Evolutionary conservation across 1,140 invertebrate species (phyloP), one percentile per base, ranked within the genome.

Genomic region (Penaeus japonicus): DNA sequence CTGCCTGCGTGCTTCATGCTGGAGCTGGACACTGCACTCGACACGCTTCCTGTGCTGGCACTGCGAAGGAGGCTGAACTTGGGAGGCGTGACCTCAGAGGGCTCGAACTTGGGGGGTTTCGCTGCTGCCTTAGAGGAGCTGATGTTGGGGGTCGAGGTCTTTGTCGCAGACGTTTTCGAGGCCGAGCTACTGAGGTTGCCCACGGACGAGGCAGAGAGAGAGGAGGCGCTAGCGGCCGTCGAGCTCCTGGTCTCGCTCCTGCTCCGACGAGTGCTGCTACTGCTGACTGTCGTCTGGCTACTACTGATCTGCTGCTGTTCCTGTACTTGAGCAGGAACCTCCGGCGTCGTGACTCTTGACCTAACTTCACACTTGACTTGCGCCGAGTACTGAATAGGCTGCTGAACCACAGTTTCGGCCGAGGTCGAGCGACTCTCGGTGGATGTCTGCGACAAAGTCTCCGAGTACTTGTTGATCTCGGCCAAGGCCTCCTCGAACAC

Each of bases 1-100:
- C 90, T 90, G 22, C 85, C 88, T 24, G 86, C 89, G 47, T 86
- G 82, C 30, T 65, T 89, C 82, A 90, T 77, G 35, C 82, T 57
- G 27, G n/a, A 35, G 7, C n/a, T 75, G 4, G 57, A 65, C 17
- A 84, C 55, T 27, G 83, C 70, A 30, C 57, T 87, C 65, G 57
- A 47, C 84, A 90, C 87, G 73, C 89, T 90, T 24, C 90, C 90
- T 75, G 90, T 89, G 86, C 90, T 90, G 35, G 89, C 87, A 65
- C 88, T 89, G n/a, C 90, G 85, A 35, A 90, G 86, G 79, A 90
- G 90, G 78, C 90, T 90, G 89, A 89, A 89, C 84, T 90, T 90
- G 24, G 90, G 89, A 2, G 84, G 81, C 17, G 27, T 59, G 32
- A 59, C 55, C 62, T 83, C 88, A 54, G 32, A 24, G 12, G 86